Percentiles rank a stretch among this genome's conserved stretches.
phyloP scores from a whole-genome alignment of 2,113 vertebrate species.

The Cololabis saira region DNA sequence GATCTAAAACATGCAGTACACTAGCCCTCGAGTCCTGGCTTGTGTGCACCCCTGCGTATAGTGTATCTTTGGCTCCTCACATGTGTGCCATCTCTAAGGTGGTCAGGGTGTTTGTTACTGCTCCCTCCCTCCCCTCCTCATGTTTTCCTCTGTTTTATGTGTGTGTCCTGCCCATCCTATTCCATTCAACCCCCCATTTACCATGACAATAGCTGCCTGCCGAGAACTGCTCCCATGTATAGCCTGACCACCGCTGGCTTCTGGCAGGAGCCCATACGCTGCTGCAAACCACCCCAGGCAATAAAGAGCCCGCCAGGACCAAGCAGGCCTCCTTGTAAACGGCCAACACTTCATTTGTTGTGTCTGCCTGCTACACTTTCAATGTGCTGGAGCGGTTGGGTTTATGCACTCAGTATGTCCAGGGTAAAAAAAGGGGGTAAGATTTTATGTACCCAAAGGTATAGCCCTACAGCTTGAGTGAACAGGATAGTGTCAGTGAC shows the following conservation, averaged over 20 bases:
- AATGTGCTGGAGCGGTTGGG: constrained; percentile 53
- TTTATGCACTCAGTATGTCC: constrained; percentile 71
- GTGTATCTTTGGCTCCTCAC: constrained; percentile 15
- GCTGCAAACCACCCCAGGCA: constrained; percentile 52
- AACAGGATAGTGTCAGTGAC: constrained; percentile 61
- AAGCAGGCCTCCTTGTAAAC: constrained; percentile 58
- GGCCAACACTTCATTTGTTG: constrained; percentile 58
- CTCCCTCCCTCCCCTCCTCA: constrained; percentile 30
- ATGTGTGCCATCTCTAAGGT: constrained; percentile 70
- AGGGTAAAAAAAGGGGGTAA: constrained; percentile 28
- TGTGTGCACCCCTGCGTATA: too few relatives aligned
- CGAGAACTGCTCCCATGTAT: constrained; percentile 69
- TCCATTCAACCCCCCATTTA: constrained; percentile 75
- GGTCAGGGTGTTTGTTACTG: constrained; percentile 60
- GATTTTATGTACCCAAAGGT: constrained; percentile 60
- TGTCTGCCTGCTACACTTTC: constrained; percentile 51
- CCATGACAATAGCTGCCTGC: constrained; percentile 80
- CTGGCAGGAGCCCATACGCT: constrained; percentile 75
- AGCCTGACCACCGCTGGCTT: constrained; percentile 63
- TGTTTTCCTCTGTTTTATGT: constrained; percentile 75
- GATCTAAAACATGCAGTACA: too few relatives aligned
- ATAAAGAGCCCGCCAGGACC: constrained; percentile 74
- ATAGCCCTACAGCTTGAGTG: constrained; percentile 39
- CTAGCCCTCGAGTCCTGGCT: too few relatives aligned
- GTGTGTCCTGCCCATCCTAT: constrained; percentile 78